These are phyloP conservation scores for Whitmania pigra DNA, from an alignment of 1,140 invertebrate species.

Conservation along the genomic window DNA sequence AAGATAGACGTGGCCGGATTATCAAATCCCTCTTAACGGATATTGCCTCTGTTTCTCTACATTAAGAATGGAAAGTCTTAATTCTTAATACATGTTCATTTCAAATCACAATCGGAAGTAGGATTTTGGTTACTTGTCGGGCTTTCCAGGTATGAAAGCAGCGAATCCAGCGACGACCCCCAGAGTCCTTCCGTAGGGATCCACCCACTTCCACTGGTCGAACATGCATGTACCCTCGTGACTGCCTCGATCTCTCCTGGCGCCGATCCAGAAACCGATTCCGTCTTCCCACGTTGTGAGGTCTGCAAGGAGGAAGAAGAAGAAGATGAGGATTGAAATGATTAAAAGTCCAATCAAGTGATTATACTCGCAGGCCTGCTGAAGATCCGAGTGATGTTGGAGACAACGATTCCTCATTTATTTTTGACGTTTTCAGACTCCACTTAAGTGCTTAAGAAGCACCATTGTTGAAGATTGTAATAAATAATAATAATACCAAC, in stretches of 20 bases:
- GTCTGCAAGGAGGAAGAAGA: constrained; percentile 1
- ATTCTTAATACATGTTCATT: too few species aligned
- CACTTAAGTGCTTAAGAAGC: too few species aligned
- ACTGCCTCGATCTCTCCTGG: constrained; percentile 17
- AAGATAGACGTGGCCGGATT: too few species aligned
- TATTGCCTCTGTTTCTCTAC: too few species aligned
- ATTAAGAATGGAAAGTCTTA: too few species aligned
- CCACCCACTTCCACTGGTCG: constrained; percentile 23
- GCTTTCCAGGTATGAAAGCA: constrained; percentile 21
- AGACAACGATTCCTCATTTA: too few species aligned
- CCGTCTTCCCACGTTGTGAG: not conserved
- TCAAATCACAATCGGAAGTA: too few species aligned
- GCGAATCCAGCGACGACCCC: constrained; percentile 20
- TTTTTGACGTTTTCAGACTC: too few species aligned
- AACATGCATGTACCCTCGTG: constrained; percentile 23
- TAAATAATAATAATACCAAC: not conserved
- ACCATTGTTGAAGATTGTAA: not conserved
- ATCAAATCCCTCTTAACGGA: too few species aligned
- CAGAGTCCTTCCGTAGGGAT: constrained; percentile 5
- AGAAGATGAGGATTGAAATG: not conserved
- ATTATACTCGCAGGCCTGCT: not conserved
- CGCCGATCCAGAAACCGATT: constrained; percentile 23
- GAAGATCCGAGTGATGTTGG: not conserved
- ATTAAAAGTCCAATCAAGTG: constrained; percentile 5
- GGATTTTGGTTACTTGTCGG: constrained; percentile 19